Base-by-base conservation (phyloP, 2,113 vertebrate genomes). In the Zosterops borbonicus region DNA sequence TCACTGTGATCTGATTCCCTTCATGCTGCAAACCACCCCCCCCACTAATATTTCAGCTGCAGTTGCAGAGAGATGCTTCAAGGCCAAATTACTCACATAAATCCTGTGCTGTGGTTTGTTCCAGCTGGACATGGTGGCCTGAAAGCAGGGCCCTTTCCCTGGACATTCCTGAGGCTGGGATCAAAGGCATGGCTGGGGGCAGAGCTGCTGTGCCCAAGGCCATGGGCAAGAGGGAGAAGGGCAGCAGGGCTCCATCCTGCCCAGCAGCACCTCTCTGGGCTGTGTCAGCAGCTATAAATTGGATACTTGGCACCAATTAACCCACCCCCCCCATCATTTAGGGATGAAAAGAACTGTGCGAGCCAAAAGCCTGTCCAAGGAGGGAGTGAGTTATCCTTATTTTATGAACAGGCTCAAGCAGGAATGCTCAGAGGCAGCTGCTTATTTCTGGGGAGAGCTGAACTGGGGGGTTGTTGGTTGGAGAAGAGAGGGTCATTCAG, bases 401-500 rank as follows among this genome's bases (percentile, higher is more conserved):
- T 95, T 91, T 83, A 86, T 37, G 50, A 80, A 74, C 23, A 52
- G 31, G 55, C 53, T 90, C 71, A 82, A 88, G 83, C 60, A 71
- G 78, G 58, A 93, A 80, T 60, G 81, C 75, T 87, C 55, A 55
- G 86, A 95, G 67, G 87, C 78, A 95, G 82, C 82, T 80, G 85
- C 87, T 85, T 93, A 5, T 88, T 96, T 89, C 89, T 92, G 85
- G 67, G 84, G 74, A 89, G 33, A 89, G 33, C 75, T 49, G 75
- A 60, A 50, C 55, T 53, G 79, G 82, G 90, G 90, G 81, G 33
- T 49, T 90, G 89, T 90, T 12, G 0, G 59, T 59, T 76, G 19
- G 42, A 87, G 92, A 93, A 94, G 92, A 94, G 82, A 89, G 2
- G 55, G 67, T 88, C 58, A 75, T 95, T 86, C 83, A 90, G 60